These are phyloP conservation scores for Halcyon smyrnensis DNA, from an alignment of 2,797 vertebrate species.

Conservation along the genomic window DNA sequence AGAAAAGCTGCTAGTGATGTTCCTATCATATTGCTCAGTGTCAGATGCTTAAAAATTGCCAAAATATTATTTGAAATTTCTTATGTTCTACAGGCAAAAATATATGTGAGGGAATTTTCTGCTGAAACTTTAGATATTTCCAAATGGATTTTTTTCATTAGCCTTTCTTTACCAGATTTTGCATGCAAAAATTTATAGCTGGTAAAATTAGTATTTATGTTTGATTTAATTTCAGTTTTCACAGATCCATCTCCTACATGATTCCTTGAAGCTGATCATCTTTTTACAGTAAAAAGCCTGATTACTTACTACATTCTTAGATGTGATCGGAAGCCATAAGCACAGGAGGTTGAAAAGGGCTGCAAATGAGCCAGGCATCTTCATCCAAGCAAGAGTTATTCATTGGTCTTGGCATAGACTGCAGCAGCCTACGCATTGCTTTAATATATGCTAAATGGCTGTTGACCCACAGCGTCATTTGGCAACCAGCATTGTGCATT, in stretches of 20 bases:
- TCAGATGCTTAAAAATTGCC: not conserved
- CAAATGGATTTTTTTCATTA: not conserved
- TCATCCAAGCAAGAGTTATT: constrained; percentile 62
- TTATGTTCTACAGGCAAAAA: not conserved
- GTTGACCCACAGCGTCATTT: constrained; percentile 41
- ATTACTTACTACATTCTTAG: not conserved
- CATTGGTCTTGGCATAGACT: constrained; percentile 55
- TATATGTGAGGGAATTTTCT: not conserved
- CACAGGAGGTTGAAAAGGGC: constrained; percentile 38
- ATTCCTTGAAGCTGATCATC: not conserved
- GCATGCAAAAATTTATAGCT: not conserved
- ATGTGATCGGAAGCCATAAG: constrained; percentile 16
- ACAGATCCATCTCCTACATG: not conserved
- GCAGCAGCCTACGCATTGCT: constrained; percentile 35
- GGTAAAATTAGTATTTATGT: not conserved
- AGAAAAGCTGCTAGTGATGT: not conserved
- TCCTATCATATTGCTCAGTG: not conserved
- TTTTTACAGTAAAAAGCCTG: not conserved
- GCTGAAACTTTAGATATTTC: not conserved
- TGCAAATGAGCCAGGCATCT: constrained; percentile 32
- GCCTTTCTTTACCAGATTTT: not conserved
- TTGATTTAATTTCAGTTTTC: not conserved
- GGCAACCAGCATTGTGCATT: constrained; percentile 15
- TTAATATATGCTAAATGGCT: constrained; percentile 59
- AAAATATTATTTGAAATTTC: not conserved